A percentile compares a stretch with the other conserved stretches of the same genome.
Evolutionary conservation across 2,113 vertebrate genomes (phyloP).

Genomic region (Rhea pennata): DNA sequence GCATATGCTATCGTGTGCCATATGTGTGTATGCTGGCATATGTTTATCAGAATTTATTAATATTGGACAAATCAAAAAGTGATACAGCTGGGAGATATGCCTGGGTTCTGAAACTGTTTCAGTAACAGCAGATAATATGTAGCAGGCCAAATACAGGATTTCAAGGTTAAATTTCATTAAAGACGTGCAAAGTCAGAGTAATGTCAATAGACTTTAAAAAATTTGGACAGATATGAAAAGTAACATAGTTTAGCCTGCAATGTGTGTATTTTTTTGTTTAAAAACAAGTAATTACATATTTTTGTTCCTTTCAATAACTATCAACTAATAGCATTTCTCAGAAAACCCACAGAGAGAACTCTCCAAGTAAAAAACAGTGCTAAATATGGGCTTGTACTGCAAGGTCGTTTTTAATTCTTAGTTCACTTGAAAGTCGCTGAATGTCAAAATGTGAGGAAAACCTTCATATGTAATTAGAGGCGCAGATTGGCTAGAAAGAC

Average conservation of each 20-base stretch:
- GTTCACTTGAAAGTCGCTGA: neutral
- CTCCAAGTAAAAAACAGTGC: neutral
- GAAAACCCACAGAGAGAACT: neutral
- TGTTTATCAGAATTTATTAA: too few species aligned
- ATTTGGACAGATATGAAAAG: neutral
- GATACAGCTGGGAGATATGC: neutral
- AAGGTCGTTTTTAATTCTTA: conserved; percentile 1
- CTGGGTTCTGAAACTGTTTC: neutral
- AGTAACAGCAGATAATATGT: neutral
- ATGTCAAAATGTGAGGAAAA: neutral
- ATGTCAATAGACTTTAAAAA: neutral
- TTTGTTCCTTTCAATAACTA: neutral
- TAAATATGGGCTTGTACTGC: neutral
- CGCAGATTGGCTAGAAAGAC: conserved; percentile 6
- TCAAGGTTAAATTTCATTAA: neutral
- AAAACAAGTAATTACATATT: neutral
- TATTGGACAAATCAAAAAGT: neutral
- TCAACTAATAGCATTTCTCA: neutral
- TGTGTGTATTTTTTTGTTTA: neutral
- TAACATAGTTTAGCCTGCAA: neutral
- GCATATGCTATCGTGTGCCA: neutral
- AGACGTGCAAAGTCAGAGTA: neutral
- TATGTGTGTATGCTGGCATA: neutral
- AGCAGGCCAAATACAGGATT: neutral
- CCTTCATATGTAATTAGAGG: neutral